Conservation (phyloP, 1,140 invertebrate genomes). For the Sweltsa coloradensis region DNA sequence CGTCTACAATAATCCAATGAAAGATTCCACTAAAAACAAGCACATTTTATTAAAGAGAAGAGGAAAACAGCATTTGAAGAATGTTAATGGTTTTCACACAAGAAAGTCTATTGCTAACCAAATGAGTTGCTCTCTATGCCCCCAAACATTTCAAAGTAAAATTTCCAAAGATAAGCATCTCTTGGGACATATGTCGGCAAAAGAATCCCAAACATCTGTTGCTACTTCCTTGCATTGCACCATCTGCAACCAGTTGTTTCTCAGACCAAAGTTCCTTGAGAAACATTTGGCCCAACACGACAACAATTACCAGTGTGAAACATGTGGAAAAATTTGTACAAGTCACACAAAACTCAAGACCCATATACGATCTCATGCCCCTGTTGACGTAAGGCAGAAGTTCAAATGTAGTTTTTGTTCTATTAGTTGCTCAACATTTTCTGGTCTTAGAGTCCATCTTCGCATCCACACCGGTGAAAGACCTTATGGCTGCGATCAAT, state of each 20-base stretch:
- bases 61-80: no score
- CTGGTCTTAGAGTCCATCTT: conserved; percentile 2
- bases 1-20: no score
- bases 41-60: no score
- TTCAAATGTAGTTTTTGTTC: conserved; percentile 5
- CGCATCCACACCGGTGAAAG: conserved; percentile 6
- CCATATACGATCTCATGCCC: not conserved
- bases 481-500: conserved; percentile 5
- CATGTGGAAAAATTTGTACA: not conserved
- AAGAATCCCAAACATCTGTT: no score
- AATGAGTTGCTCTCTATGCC: no score
- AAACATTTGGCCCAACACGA: conserved; percentile 1
- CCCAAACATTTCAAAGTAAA: no score
- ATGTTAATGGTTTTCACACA: no score
- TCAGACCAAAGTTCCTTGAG: conserved; percentile 7
- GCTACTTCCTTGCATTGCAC: conserved; percentile 1
- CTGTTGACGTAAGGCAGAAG: not conserved
- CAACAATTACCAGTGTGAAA: not conserved
- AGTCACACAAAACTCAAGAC: not conserved
- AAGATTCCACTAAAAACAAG: no score
- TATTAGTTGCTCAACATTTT: not conserved
- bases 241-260: conserved; percentile 8
- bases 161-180: no score
- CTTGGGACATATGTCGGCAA: no score
- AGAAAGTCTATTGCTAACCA: no score